These are phyloP conservation scores for Ceratina calcarata DNA, from an alignment of 1,140 invertebrate genomes.

Conservation along the genomic window DNA sequence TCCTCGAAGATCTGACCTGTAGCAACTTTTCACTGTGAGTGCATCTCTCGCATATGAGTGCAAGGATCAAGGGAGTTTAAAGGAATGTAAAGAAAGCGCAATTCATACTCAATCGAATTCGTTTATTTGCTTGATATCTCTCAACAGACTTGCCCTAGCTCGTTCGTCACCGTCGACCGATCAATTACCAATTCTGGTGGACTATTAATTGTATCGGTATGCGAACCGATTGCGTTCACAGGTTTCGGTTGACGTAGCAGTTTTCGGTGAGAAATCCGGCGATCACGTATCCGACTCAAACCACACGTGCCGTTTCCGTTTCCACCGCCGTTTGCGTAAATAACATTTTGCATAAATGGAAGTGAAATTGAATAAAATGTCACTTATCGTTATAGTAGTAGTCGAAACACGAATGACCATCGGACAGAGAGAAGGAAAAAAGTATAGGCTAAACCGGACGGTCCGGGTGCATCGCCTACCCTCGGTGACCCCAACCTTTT, in stretches of 20 bases:
- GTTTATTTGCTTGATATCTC: too few relatives aligned
- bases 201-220: slow-evolving; percentile 4
- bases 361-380: slow-evolving; percentile 9
- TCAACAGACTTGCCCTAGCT: too few relatives aligned
- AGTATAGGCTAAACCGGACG: neutral
- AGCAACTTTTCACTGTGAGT: too few relatives aligned
- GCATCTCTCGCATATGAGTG: too few relatives aligned
- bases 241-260: slow-evolving; percentile 1
- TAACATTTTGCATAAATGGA: neutral
- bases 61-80: too few relatives aligned
- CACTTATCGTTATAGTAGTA: neutral
- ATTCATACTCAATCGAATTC: too few relatives aligned
- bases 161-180: too few relatives aligned
- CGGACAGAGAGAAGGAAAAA: neutral
- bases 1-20: too few relatives aligned
- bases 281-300: neutral
- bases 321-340: neutral
- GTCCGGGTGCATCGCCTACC: slow-evolving; percentile 25
- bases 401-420: neutral
- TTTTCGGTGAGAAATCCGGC: neutral
- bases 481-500: slow-evolving; percentile 30
- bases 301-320: neutral
- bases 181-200: slow-evolving; percentile 7
- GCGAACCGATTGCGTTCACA: neutral
- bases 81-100: too few relatives aligned